Evolutionary conservation across 2,888 invertebrate species (phyloP).

Genomic region (Cryptocephalus moraei): DNA sequence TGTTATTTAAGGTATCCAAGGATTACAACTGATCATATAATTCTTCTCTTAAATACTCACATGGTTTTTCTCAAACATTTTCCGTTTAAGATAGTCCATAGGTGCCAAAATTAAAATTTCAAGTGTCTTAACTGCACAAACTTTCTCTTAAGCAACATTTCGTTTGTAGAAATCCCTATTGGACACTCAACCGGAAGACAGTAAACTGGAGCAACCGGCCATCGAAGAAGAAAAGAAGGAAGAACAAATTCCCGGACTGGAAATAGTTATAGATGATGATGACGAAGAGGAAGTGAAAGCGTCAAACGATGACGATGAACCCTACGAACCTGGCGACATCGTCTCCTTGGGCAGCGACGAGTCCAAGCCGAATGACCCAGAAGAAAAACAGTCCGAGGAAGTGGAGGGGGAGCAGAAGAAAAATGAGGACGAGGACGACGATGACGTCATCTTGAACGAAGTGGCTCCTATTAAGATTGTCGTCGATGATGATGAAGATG

Average conservation of each 20-base stretch:
- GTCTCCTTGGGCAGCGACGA: conserved; percentile 24
- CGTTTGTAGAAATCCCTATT: conserved; percentile 20
- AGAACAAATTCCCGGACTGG: conserved; percentile 42
- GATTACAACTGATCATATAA: too few relatives aligned
- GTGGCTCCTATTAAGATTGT: conserved; percentile 53
- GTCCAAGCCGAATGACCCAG: conserved; percentile 14
- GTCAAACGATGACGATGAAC: conserved; percentile 27
- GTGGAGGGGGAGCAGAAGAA: conserved; percentile 14
- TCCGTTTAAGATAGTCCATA: too few relatives aligned
- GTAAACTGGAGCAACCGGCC: conserved; percentile 19
- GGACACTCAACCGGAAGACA: conserved; percentile 25
- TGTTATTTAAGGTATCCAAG: too few relatives aligned
- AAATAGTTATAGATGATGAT: conserved; percentile 33
- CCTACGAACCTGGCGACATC: conserved; percentile 24
- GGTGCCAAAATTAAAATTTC: not conserved
- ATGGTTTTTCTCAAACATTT: too few relatives aligned
- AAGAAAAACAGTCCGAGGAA: conserved; percentile 10
- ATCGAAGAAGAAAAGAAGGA: conserved; percentile 31
- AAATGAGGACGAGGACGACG: conserved; percentile 45
- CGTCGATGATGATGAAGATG: conserved; percentile 49
- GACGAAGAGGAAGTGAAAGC: conserved; percentile 31
- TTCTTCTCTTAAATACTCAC: too few relatives aligned
- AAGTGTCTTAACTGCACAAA: not conserved
- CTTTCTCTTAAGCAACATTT: conserved; percentile 7
- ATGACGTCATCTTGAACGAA: conserved; percentile 59